These are phyloP conservation scores for Neomicropteryx cornuta DNA, from an alignment of 1,140 invertebrate species.

Conservation along the genomic window DNA sequence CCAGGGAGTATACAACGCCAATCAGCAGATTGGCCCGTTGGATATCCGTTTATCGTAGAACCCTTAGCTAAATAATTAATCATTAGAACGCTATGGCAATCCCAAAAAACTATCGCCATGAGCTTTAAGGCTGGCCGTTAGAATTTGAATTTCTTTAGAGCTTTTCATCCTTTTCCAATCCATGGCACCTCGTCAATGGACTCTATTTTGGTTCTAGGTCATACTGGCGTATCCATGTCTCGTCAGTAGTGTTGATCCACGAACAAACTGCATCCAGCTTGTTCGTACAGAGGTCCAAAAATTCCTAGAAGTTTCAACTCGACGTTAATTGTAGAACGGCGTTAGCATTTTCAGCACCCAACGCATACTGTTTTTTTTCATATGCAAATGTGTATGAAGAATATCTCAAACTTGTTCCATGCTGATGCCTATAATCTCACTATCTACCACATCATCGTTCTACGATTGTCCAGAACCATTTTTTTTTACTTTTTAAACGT, in stretches of 20 bases:
- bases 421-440: conserved; percentile 1
- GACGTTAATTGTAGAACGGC: background rate
- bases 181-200: background rate
- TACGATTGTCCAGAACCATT: background rate
- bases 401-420: background rate
- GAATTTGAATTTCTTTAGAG: conserved; percentile 14
- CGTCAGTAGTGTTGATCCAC: conserved; percentile 1
- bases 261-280: background rate
- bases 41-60: conserved; percentile 7
- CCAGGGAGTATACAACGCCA: too few relatives aligned
- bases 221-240: conserved; percentile 4
- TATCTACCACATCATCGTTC: conserved; percentile 4
- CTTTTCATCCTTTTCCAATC: conserved; percentile 6
- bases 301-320: background rate
- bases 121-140: conserved; percentile 15
- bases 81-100: conserved; percentile 15
- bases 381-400: background rate
- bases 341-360: background rate
- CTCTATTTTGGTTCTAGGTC: background rate
- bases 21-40: too few relatives aligned
- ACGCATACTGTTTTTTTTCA: background rate
- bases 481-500: background rate
- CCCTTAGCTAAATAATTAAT: conserved; percentile 15
- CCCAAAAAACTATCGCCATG: conserved; percentile 20
- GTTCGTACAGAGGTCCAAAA: background rate